These are phyloP conservation scores for Catharus minimus DNA, from an alignment of 2,113 vertebrate genomes.

Conservation along the genomic window DNA sequence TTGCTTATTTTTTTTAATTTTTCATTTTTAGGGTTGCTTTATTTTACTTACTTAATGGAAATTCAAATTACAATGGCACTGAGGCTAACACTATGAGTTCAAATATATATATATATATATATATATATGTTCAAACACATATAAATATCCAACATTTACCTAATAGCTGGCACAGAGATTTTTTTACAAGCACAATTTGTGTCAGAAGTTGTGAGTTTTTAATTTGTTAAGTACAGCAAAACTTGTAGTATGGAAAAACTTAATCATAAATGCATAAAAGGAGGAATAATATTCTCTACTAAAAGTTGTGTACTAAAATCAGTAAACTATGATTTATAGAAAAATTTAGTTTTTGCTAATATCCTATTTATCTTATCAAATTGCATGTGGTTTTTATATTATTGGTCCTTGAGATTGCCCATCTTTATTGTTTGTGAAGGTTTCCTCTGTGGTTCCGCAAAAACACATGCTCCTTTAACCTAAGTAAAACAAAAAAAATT, in stretches of 20 bases:
- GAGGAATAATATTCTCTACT: neutral
- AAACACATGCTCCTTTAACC: neutral
- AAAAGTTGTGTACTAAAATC: neutral
- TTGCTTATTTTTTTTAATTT: neutral
- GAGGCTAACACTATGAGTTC: neutral
- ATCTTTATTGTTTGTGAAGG: neutral
- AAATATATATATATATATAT: neutral
- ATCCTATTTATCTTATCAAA: neutral
- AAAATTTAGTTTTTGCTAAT: neutral
- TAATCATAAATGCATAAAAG: neutral
- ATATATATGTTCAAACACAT: too few species aligned
- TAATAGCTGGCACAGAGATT: neutral
- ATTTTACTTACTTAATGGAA: neutral
- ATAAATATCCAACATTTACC: neutral
- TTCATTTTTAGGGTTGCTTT: neutral
- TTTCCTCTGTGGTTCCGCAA: neutral
- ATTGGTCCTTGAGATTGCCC: neutral
- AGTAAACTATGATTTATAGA: neutral
- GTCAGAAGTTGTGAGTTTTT: neutral
- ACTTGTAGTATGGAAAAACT: neutral
- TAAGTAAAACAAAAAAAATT: neutral
- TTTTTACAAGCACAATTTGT: neutral
- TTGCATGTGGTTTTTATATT: neutral
- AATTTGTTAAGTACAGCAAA: neutral
- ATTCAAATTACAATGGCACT: neutral